phyloP scores from a whole-genome alignment of 2,888 invertebrate genomes.

The Endomychus coccineus region DNA sequence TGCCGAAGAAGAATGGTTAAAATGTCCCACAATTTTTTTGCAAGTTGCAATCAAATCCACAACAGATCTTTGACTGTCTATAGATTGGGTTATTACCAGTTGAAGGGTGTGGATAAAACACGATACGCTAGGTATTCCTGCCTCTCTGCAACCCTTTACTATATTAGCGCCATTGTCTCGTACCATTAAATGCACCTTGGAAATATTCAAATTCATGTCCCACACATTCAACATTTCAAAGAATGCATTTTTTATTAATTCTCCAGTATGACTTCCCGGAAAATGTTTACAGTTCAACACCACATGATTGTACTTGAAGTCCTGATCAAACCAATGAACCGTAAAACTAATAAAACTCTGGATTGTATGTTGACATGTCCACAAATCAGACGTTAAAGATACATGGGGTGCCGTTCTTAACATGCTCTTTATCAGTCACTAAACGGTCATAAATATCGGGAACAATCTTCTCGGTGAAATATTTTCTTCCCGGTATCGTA shows the following conservation, averaged over 20 bases:
- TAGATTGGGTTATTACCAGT: conserved; percentile 5
- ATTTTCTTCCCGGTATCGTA: conserved; percentile 4
- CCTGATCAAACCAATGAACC: conserved; percentile 6
- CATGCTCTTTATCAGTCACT: conserved; percentile 3
- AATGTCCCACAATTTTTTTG: conserved; percentile 8
- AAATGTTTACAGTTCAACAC: conserved; percentile 9
- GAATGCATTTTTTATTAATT: conserved; percentile 2
- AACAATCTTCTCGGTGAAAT: no score
- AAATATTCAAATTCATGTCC: background rate
- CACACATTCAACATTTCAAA: conserved; percentile 8
- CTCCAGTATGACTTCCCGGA: conserved; percentile 7
- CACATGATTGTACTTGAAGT: conserved; percentile 3
- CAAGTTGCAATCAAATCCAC: conserved; percentile 5
- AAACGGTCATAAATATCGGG: conserved; percentile 7
- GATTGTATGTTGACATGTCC: conserved; percentile 8
- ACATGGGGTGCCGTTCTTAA: background rate
- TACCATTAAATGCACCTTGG: conserved; percentile 7
- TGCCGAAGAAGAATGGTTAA: conserved; percentile 5
- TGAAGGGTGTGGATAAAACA: conserved; percentile 10
- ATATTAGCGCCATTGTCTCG: conserved; percentile 6
- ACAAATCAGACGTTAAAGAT: conserved; percentile 8
- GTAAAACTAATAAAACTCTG: conserved; percentile 8
- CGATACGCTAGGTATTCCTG: conserved; percentile 7
- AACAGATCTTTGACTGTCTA: conserved; percentile 7
- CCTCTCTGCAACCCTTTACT: conserved; percentile 8